Base-by-base conservation (phyloP, 2,888 invertebrate genomes). In the Limnephilus auricula region DNA sequence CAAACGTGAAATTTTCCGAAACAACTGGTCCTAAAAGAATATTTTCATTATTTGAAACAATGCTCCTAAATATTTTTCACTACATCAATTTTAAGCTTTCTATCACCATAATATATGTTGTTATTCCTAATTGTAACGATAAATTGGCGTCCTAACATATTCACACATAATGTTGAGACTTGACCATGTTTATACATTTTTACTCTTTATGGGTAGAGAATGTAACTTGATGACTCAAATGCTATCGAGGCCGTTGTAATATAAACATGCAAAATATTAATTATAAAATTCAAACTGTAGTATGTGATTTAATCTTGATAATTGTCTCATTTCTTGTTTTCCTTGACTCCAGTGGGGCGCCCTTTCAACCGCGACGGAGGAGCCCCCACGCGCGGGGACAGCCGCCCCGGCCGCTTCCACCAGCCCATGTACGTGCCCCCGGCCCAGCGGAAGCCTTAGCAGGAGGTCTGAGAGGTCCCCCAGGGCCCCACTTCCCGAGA, bases 361-460 rank as follows among this genome's bases (percentile, higher is more conserved):
- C 88, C 90, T 30, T 90, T 91, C 34, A 90, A 88, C 4, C 90
- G 91, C 18, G 92, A 92, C 15, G 90, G 90, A 9, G 90, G 89
- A 30, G 79, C 85, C 30, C 79, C 91, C 87, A 89, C 84, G n/a
- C 92, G 91, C 13, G 91, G 90, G n/a, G 91, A 92, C 32, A 91
- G 90, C 87, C 92, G 93, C 25, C 92, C 87, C 9, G 92, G 92
- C 79, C 90, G 92, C 79, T 93, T 93, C 89, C 93, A 93, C 65
- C 93, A 93, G 91, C 91, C 93, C 34, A 92, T 93, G 92, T 93
- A 93, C 80, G 92, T 93, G 45, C 93, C 92, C 78, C 93, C 93
- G 12, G 93, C 93, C 15, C 93, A 93, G 89, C 65, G 93, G 91
- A 92, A 92, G 78, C 90, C 93, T 92, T 93, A 93, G 93, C 93